Base-by-base conservation (phyloP, 2,888 invertebrate genomes). In the Brachylomia viminalis region DNA sequence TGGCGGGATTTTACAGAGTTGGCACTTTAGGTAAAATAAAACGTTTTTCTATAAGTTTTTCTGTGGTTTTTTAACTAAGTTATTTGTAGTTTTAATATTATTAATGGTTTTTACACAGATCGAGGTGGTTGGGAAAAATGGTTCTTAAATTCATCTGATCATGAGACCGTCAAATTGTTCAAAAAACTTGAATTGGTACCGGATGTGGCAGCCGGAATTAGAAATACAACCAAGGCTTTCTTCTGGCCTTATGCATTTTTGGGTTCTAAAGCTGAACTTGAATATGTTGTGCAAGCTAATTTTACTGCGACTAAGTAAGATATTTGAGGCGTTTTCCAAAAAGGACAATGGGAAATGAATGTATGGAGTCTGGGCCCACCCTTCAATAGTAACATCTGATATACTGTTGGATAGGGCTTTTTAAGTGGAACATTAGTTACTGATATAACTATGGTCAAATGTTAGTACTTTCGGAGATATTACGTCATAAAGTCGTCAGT, bases 171-270 rank as follows among this genome's bases (percentile, higher is more conserved):
- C 47, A 97, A 97, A 87, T 93, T 98, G 15, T 95, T 98, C 66
- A 97, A 96, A 86, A 97, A 97, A 90, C 93, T 98, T 79, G 98
- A 98, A 90, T 96, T 97, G 27, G 97, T 98, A 4, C 96, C 97
- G 0, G 96, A 97, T 68, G 94, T 98, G 3, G 97, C 97, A 85
- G 97, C 97, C 20, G 98, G 98, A 0, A 97, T 98, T 10, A 97
- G 97, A 69, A 98, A 98, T 91, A 98, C 98, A 0, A 98, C 98
- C 0, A 97, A 97, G 85, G 98, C 98, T 7, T 98, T 98, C 90
- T 98, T 98, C 89, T 98, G 98, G 97, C 97, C 98, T 0, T 98
- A 98, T 88, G 98, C 98, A 0, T 98, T 98, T 90, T 93, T 98
- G 1, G 98, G 98, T 17, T 98, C 98, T 0, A 95, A 95, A 85